Conservation (phyloP, 2,113 vertebrate species). For the Aix galericulata region DNA sequence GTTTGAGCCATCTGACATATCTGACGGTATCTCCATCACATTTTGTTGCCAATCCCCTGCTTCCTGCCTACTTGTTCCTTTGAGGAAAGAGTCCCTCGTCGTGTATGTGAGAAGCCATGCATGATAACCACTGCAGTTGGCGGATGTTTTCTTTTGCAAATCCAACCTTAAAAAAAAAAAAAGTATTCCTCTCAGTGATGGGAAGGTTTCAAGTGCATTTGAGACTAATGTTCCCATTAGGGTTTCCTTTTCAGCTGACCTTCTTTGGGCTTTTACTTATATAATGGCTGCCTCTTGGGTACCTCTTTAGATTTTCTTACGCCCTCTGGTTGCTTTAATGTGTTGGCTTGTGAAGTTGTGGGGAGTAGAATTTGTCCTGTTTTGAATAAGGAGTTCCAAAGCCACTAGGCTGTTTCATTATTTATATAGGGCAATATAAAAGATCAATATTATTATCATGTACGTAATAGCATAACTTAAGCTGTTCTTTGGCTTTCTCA, state of each 20-base stretch:
- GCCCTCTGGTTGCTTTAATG: background rate
- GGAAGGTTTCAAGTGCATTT: background rate
- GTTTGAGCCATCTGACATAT: background rate
- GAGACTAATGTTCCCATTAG: background rate
- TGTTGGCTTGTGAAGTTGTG: background rate
- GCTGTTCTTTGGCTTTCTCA: background rate
- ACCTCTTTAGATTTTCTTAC: background rate
- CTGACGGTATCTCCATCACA: background rate
- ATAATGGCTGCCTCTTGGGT: background rate
- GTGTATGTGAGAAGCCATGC: background rate
- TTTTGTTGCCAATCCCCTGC: background rate
- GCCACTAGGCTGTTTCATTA: background rate
- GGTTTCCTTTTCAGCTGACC: background rate
- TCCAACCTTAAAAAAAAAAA: background rate
- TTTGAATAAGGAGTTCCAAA: background rate
- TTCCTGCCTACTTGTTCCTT: background rate
- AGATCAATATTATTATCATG: background rate
- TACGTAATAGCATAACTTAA: background rate
- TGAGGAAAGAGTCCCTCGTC: background rate
- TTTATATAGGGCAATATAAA: background rate
- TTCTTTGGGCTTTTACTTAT: too few relatives aligned
- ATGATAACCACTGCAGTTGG: background rate
- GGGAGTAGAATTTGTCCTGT: background rate
- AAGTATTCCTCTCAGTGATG: background rate
- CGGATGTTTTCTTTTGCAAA: background rate